Percentiles rank a stretch among this genome's conserved stretches.
phyloP scores from a whole-genome alignment of 2,888 invertebrate species.

The Andricus curvator region DNA sequence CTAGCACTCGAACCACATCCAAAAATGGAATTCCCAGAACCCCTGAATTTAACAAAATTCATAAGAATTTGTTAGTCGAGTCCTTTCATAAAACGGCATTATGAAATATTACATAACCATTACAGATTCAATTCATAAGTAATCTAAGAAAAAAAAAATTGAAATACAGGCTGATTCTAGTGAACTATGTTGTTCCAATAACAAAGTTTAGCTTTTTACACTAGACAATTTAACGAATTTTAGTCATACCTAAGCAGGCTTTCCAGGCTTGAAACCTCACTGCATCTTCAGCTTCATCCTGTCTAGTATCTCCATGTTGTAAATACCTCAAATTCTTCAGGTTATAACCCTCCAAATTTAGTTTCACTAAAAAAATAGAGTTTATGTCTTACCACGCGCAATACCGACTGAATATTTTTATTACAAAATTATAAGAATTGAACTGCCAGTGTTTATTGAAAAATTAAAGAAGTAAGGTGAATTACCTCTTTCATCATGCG shows the following conservation, averaged over 20 bases:
- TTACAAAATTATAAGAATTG: background rate
- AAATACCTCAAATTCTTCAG: slow-evolving; percentile 91
- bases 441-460: background rate
- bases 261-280: slow-evolving; percentile 94
- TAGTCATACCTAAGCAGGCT: slow-evolving; percentile 85
- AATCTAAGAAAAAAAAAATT: background rate
- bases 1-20: slow-evolving; percentile 94
- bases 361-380: slow-evolving; percentile 80
- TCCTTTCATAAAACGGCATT: background rate
- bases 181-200: no score
- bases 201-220: slow-evolving; percentile 1
- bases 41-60: slow-evolving; percentile 73
- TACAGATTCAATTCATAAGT: background rate
- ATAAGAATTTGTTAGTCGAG: background rate
- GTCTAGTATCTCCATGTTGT: slow-evolving; percentile 85
- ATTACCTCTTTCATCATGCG: slow-evolving; percentile 88
- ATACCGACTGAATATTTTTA: background rate
- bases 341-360: slow-evolving; percentile 92
- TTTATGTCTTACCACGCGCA: background rate
- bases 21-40: slow-evolving; percentile 95
- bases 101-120: background rate
- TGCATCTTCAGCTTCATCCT: slow-evolving; percentile 87
- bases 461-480: slow-evolving; percentile 1
- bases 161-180: background rate
- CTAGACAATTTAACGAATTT: slow-evolving; percentile 5